Base-by-base conservation (phyloP, 2,888 invertebrate species). In the Lasioglossum villosulum region DNA sequence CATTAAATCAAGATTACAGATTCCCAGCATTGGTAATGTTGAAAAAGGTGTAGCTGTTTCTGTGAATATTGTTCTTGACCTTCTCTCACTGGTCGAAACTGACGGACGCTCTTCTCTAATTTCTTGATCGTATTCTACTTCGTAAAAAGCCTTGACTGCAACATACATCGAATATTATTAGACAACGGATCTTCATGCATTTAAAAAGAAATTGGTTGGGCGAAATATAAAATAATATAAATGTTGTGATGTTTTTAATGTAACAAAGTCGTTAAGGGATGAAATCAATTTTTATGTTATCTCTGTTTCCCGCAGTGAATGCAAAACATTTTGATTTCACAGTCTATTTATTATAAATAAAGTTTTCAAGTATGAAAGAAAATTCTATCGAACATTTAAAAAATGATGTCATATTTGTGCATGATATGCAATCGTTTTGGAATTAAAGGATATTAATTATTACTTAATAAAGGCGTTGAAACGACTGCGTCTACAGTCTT, bases 1-100 rank as follows among this genome's bases (percentile, higher is more conserved):
- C 75, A 94, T 86, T 23, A 94, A 52, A 82, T 94, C 94, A 16
- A 94, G 39, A 81, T 90, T 94, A 75, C 93, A 93, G n/a, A 92
- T 80, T 45, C 94, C 93, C 6, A 93, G 48, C 34, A 90, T 70
- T 16, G 27, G 16, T 12, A 42, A n/a, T 2, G n/a, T 12, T 0
- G 42, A 1, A 23, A 10, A 16, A 2, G 59, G 0, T 8, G 30
- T 16, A 30, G 79, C 70, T 27, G 76, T 72, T 6, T 74, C 6
- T 23, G 72, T 75, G 16, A 76, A 75, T 78, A 83, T 82, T 30
- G 77, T 71, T 42, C 56, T 82, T 16, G 39, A 81, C 30, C 42
- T 87, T 8, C 5, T 52, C 45, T 68, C 82, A 19, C 0, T 30
- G 1, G 16, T n/a, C 14, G 74, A 73, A 30, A 1, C 19, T 16